These are phyloP conservation scores for Polyergus mexicanus DNA, from an alignment of 1,140 invertebrate genomes.

Conservation along the genomic window DNA sequence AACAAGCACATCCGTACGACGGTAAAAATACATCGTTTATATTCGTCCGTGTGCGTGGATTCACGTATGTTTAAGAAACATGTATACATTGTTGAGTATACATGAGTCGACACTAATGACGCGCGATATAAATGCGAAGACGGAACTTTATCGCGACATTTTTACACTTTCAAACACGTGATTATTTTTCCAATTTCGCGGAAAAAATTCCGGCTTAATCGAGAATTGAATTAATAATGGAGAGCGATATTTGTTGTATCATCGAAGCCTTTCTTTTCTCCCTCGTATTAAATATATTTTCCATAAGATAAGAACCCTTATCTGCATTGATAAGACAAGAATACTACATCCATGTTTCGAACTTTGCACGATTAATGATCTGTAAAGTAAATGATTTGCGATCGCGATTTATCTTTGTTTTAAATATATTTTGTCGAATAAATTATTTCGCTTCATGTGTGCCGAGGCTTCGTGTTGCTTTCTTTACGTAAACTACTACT, in stretches of 20 bases:
- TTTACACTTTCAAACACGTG: neutral
- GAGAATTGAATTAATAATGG: neutral
- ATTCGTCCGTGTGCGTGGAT: neutral
- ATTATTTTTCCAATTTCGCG: neutral
- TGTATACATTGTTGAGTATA: neutral
- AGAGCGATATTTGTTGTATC: neutral
- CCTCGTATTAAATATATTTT: neutral
- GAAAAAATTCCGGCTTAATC: neutral
- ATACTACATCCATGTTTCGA: constrained; percentile 42
- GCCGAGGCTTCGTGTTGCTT: neutral
- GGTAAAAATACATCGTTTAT: neutral
- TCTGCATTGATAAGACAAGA: constrained; percentile 29
- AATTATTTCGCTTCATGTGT: neutral
- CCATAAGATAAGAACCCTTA: neutral
- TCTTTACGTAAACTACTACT: neutral
- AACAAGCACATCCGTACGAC: constrained; percentile 4
- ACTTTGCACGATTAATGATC: constrained; percentile 42
- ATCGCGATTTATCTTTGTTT: constrained; percentile 6
- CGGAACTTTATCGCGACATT: neutral
- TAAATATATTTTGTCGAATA: neutral
- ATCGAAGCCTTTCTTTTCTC: neutral
- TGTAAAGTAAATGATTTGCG: constrained; percentile 7
- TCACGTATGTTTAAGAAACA: neutral
- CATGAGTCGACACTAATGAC: neutral
- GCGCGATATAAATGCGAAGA: neutral